A percentile compares a stretch with the other conserved stretches of the same genome.
phyloP scores from a whole-genome alignment of 2,797 vertebrate genomes.

The Micrastur ruficollis region DNA sequence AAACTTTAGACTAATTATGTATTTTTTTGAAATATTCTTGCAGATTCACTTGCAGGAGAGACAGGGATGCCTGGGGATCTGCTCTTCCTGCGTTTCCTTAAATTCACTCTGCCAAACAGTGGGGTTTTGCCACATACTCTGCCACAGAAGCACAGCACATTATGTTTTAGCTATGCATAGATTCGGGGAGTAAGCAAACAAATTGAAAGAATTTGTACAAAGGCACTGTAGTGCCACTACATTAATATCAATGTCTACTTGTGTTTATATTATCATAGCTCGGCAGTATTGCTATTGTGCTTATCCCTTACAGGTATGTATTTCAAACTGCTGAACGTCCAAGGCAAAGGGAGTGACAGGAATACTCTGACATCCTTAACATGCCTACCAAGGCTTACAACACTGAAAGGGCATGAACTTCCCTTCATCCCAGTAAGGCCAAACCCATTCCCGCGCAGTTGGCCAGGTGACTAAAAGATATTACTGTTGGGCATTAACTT shows the following conservation, averaged over 20 bases:
- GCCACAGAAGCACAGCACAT: neutral
- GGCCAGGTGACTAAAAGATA: neutral
- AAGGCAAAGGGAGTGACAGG: neutral
- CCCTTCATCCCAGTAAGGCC: neutral
- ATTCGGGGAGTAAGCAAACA: neutral
- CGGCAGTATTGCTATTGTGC: neutral
- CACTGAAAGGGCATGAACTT: neutral
- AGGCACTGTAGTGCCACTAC: neutral
- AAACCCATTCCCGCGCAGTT: neutral
- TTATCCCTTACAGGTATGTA: neutral
- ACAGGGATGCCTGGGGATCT: neutral
- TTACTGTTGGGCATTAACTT: neutral
- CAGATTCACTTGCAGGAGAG: neutral
- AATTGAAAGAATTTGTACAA: neutral
- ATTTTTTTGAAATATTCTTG: neutral
- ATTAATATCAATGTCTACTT: neutral
- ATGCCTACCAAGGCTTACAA: neutral
- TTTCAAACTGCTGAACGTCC: neutral
- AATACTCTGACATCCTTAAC: neutral
- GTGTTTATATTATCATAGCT: neutral
- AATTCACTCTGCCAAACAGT: neutral
- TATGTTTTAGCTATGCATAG: neutral
- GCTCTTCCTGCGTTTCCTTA: neutral
- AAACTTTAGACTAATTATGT: neutral
- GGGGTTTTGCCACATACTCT: neutral